Evolutionary conservation across 2,797 vertebrate species (phyloP).

Genomic region (Tinamus major): DNA sequence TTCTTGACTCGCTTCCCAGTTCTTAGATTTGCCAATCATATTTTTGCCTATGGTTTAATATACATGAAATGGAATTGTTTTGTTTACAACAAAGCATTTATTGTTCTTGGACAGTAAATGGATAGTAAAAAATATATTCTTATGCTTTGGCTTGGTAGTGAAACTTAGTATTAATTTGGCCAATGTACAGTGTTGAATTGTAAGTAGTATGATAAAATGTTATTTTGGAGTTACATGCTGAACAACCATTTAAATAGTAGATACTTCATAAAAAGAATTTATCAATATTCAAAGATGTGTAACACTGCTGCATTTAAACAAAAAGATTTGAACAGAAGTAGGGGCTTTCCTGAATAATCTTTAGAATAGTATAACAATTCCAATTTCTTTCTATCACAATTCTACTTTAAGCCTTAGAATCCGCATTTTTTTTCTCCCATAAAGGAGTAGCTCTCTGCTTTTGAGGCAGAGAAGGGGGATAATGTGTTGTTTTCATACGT

Average conservation of each 20-base stretch:
- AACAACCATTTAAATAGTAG: neutral
- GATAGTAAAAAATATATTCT: neutral
- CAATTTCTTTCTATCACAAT: neutral
- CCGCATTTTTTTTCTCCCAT: neutral
- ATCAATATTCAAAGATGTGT: neutral
- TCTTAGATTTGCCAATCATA: neutral
- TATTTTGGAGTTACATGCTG: neutral
- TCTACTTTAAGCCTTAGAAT: neutral
- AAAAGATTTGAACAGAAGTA: neutral
- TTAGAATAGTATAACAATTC: too few species aligned
- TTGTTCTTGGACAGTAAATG: conserved; percentile 20
- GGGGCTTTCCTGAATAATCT: neutral
- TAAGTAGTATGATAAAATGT: neutral
- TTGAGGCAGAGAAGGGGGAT: too few species aligned
- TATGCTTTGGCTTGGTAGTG: neutral
- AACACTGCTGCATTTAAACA: neutral
- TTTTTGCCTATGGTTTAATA: neutral
- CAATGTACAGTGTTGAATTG: neutral
- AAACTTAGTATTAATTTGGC: conserved; percentile 23
- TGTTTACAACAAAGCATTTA: neutral
- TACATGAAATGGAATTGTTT: neutral
- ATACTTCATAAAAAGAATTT: neutral
- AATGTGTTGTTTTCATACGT: too few species aligned
- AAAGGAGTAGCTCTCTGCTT: too few species aligned
- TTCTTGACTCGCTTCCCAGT: conserved; percentile 2